phyloP scores from a whole-genome alignment of 2,888 invertebrate species.

The Heteropelma amictum region DNA sequence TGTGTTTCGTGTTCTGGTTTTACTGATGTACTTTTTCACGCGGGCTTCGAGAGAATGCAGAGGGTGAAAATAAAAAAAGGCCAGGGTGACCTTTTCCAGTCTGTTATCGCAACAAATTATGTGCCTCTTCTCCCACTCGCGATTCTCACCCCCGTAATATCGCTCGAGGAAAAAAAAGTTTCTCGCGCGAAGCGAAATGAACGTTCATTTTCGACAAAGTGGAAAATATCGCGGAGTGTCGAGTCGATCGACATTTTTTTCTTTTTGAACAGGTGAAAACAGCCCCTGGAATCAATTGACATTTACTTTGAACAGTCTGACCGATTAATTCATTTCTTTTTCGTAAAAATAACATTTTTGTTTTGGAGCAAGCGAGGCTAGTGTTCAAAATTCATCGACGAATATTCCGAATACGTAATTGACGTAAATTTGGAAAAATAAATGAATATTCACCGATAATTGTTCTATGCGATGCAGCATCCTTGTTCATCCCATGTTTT shows the following conservation, averaged over 20 bases:
- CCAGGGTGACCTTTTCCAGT: background rate
- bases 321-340: no score
- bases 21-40: conserved; percentile 53
- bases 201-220: conserved; percentile 1
- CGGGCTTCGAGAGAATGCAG: conserved; percentile 11
- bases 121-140: conserved; percentile 7
- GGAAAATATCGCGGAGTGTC: background rate
- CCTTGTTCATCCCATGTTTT: no score
- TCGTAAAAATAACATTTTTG: no score
- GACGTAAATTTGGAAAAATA: no score
- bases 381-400: no score
- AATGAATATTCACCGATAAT: no score
- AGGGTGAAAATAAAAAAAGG: background rate
- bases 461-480: no score
- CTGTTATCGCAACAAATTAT: conserved; percentile 51
- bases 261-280: no score
- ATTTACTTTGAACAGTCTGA: no score
- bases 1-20: conserved; percentile 49
- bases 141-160: background rate
- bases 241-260: background rate
- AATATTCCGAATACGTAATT: no score
- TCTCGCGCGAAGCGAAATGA: background rate
- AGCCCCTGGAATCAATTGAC: no score
- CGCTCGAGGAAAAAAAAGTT: background rate
- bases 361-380: no score